Evolutionary conservation across 2,113 vertebrate genomes (phyloP).

Genomic region (Macaca nemestrina): DNA sequence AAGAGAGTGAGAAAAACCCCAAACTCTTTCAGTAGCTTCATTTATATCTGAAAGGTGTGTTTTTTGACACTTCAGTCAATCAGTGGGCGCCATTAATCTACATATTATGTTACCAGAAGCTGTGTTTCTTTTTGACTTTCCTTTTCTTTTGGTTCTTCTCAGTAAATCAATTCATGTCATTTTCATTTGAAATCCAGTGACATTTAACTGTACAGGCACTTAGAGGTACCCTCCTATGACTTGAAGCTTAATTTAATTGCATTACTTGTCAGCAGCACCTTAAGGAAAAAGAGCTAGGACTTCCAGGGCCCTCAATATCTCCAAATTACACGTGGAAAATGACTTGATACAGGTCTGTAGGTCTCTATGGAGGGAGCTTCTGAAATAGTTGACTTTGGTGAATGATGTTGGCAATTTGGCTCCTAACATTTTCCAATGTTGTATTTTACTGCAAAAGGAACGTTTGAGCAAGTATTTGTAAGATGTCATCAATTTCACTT

Average conservation of each 20-base stretch:
- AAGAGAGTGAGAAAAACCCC: background rate
- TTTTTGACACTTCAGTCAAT: constrained; percentile 59
- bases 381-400: background rate
- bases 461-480: constrained; percentile 9
- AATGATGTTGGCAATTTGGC: background rate
- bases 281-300: background rate
- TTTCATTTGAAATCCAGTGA: constrained; percentile 71
- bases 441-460: background rate
- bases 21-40: constrained; percentile 6
- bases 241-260: constrained; percentile 33
- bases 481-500: constrained; percentile 52
- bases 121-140: constrained; percentile 57
- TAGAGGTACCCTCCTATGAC: constrained; percentile 50
- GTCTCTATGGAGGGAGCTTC: background rate
- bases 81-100: constrained; percentile 53
- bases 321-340: background rate
- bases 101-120: constrained; percentile 52
- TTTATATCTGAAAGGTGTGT: constrained; percentile 41
- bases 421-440: background rate
- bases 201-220: constrained; percentile 59
- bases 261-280: constrained; percentile 5
- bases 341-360: background rate
- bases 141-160: constrained; percentile 67
- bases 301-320: background rate
- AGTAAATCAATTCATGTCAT: constrained; percentile 75